A percentile compares a stretch with the other conserved stretches of the same genome.
phyloP scores from a whole-genome alignment of 92 coral and sea anemone species.

The Scolanthus callimorphus region DNA sequence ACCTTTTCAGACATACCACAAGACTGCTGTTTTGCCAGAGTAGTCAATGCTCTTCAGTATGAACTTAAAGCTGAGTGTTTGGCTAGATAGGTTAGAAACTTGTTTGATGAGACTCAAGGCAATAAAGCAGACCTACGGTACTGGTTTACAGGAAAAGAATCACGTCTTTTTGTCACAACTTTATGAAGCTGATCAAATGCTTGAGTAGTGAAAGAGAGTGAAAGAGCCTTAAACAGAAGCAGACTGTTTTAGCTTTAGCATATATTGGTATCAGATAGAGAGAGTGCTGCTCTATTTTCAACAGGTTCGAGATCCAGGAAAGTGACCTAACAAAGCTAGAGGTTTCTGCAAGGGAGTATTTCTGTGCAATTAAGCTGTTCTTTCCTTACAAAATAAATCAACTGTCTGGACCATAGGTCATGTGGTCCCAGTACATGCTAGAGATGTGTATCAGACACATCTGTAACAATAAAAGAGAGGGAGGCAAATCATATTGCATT shows the following conservation, averaged over 20 bases:
- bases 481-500: slow-evolving; percentile 59
- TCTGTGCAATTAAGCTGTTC: slow-evolving; percentile 34
- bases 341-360: slow-evolving; percentile 37
- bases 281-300: too few species aligned
- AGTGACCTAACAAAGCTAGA: slow-evolving; percentile 23
- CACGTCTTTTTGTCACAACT: slow-evolving; percentile 47
- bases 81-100: slow-evolving; percentile 37
- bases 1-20: slow-evolving; percentile 33
- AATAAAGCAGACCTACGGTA: slow-evolving; percentile 30
- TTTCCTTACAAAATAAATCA: slow-evolving; percentile 25
- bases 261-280: slow-evolving; percentile 40
- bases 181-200: slow-evolving; percentile 24
- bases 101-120: slow-evolving; percentile 57
- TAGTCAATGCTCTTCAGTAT: slow-evolving; percentile 28
- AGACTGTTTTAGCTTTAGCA: slow-evolving; percentile 32
- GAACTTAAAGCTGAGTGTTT: slow-evolving; percentile 37
- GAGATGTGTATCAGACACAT: slow-evolving; percentile 27
- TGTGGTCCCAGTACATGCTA: slow-evolving; percentile 56
- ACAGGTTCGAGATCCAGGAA: slow-evolving; percentile 22
- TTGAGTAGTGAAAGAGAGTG: slow-evolving; percentile 29
- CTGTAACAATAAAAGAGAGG: slow-evolving; percentile 52
- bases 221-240: slow-evolving; percentile 43
- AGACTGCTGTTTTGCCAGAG: slow-evolving; percentile 33
- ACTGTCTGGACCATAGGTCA: too few species aligned
- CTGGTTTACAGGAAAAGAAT: slow-evolving; percentile 48